Base-by-base conservation (phyloP, 2,888 invertebrate genomes). In the Cryptocephalus moraei region DNA sequence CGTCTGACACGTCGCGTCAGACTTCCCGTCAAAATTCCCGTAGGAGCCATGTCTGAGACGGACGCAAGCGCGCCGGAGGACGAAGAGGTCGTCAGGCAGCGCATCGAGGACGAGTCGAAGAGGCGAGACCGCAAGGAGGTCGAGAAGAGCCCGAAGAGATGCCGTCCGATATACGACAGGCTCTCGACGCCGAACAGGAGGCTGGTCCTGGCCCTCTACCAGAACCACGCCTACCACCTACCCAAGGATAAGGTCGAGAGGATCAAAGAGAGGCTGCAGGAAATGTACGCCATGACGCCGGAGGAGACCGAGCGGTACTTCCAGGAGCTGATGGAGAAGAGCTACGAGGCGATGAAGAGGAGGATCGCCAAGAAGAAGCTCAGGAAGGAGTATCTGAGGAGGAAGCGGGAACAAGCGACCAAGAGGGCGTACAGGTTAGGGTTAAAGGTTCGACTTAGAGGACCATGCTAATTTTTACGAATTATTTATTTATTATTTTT, bases 301-400 rank as follows among this genome's bases (percentile, higher is more conserved):
- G 68, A 68, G 57, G 78, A 78, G 71, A 78, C 79, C 0, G 77
- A 78, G 55, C 73, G 74, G 57, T 79, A 79, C 57, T 79, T 80
- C 57, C 73, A 71, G 64, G 70, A 76, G 2, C 48, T 78, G 13
- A 62, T 62, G 34, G 41, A 49, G 45, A 46, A 51, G 52, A 47
- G 49, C 40, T 42, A 44, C 41, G 49, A 56, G 51, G 38, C 48
- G 41, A 39, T 49, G n/a, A 39, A 33, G 9, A 46, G 57, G 39
- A 58, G 57, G 45, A 53, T 54, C 44, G 44, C 61, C 38, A 62
- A 61, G 47, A 57, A 49, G 36, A 55, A 55, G 49, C 44, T 64
- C 12, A 56, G 55, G 43, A 53, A 49, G 32, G 41, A 55, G 32
- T 49, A 52, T 12, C 32, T 45, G 4, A 46, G 46, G 39, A 49